A percentile compares a stretch with the other conserved stretches of the same genome.
phyloP scores from a whole-genome alignment of 2,888 invertebrate species.

The Tipula confusa region DNA sequence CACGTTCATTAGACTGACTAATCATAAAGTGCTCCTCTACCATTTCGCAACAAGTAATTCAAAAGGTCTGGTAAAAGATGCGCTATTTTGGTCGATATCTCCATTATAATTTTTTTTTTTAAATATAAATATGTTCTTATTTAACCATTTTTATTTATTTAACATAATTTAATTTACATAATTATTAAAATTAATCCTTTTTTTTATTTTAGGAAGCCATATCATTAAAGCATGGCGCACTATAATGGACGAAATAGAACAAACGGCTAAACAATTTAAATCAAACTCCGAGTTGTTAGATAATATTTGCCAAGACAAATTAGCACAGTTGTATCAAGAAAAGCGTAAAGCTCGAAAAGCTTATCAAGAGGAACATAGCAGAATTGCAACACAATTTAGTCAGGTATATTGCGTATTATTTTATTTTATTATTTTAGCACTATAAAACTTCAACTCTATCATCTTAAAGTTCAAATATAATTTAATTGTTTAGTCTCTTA shows the following conservation, averaged over 20 bases:
- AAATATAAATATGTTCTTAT: background rate
- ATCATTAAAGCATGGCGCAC: constrained; percentile 73
- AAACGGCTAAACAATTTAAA: constrained; percentile 73
- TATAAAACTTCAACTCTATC: background rate
- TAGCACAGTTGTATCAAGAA: constrained; percentile 76
- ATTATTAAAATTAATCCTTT: constrained; percentile 31
- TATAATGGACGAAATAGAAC: constrained; percentile 86
- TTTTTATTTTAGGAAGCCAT: constrained; percentile 55
- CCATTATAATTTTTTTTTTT: too few relatives aligned
- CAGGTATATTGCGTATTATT: constrained; percentile 54
- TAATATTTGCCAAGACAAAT: constrained; percentile 73
- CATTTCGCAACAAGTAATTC: too few relatives aligned
- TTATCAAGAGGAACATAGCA: constrained; percentile 84
- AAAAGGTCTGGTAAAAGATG: too few relatives aligned
- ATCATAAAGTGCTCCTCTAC: too few relatives aligned
- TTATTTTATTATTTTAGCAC: background rate
- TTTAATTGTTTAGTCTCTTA: background rate
- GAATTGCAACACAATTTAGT: constrained; percentile 74
- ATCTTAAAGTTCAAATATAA: background rate
- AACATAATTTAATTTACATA: constrained; percentile 36
- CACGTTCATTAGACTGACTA: too few relatives aligned
- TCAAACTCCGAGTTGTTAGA: constrained; percentile 83
- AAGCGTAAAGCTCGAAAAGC: constrained; percentile 79
- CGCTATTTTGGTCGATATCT: too few relatives aligned
- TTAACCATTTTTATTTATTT: background rate